Base-by-base conservation (phyloP, 2,797 vertebrate genomes). In the Tarsius wallacei region DNA sequence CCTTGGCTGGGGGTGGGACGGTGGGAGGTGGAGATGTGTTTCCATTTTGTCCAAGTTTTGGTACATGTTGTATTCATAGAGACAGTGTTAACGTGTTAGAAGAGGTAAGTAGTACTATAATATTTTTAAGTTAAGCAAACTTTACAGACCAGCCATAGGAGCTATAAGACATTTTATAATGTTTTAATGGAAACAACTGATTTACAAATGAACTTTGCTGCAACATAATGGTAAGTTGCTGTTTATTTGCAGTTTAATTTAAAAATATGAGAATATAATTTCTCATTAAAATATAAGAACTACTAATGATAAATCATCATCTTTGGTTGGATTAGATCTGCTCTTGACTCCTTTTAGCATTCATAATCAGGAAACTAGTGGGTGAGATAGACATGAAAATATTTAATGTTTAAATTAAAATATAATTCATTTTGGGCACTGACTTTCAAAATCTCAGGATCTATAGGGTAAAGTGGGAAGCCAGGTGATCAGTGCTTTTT, bases 201-300 rank as follows among this genome's bases (percentile, higher is more conserved):
- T 76, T 88, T 95, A 87, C 36, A 96, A 71, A 93, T 87, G 78
- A 94, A 83, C 90, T 90, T 96, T 97, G 93, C 94, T 71, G 80
- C 81, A 94, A n/a, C 87, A 22, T 91, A 36, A 95, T 81, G 81
- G 93, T 97, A 97, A 97, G 95, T 97, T 97, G 59, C 14, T 74
- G 13, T 92, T 90, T 94, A 84, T 94, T 96, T 91, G 80, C 51
- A 87, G 15, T 96, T 96, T 93, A 87, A 96, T 85, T 83, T 88
- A 76, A 87, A 93, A 92, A 82, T 93, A 86, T 6, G 33, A n/a
- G 66, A 78, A 78, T 80, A 80, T 33, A 80, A 80, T 36, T 57
- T 57, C 13, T 59, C 77, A 47, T 96, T 78, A 83, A 90, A 76
- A 95, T 90, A 71, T 89, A 26, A 87, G 47, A 95, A 61, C 22